Evolutionary conservation across 2,113 vertebrate genomes (phyloP).

Genomic region (Emydocephalus ijimae): DNA sequence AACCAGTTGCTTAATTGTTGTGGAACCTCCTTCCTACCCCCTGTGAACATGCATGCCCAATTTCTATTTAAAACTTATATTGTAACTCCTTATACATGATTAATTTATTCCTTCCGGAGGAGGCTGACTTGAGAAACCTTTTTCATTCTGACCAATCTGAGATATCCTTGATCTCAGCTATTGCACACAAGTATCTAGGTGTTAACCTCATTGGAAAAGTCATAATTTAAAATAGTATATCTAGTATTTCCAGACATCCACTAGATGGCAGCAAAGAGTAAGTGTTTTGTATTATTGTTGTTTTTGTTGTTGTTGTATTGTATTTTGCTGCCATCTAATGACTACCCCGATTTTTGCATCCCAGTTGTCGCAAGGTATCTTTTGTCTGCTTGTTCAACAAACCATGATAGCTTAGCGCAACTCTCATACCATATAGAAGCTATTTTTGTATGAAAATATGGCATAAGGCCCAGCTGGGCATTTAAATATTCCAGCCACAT

Average conservation of each 20-base stretch:
- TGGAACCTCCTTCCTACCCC: background rate
- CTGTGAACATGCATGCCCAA: background rate
- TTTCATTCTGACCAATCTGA: background rate
- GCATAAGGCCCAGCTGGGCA: background rate
- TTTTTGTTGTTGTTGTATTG: background rate
- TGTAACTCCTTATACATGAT: background rate
- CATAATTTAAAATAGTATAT: background rate
- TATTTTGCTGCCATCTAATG: background rate
- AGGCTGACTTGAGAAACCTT: background rate
- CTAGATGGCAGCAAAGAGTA: background rate
- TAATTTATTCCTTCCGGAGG: background rate
- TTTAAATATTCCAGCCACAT: background rate
- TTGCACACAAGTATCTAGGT: background rate
- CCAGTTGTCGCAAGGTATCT: background rate
- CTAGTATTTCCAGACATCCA: background rate
- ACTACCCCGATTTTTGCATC: background rate
- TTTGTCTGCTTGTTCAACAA: background rate
- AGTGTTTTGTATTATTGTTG: background rate
- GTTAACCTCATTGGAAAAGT: background rate
- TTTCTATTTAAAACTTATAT: background rate
- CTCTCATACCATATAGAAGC: background rate
- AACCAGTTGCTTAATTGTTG: background rate
- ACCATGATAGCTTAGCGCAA: background rate
- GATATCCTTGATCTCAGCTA: background rate
- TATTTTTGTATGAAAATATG: background rate